Evolutionary conservation across 2,888 invertebrate genomes (phyloP).

Genomic region (Cylindroiulus punctatus): DNA sequence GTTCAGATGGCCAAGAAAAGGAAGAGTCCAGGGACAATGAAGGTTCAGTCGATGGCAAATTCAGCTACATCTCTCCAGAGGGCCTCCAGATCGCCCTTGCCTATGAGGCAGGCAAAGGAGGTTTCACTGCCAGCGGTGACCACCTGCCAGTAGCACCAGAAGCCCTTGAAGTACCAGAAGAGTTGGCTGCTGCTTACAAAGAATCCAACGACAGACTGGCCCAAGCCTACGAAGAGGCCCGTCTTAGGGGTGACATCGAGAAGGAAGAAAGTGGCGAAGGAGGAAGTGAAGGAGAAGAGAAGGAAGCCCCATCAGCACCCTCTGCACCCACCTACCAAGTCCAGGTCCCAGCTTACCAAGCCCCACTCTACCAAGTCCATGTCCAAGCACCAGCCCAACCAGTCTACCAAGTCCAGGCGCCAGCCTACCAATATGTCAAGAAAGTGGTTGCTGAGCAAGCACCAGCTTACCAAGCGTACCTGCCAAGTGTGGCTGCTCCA

Average conservation of each 20-base stretch:
- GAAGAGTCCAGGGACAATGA: constrained; percentile 76
- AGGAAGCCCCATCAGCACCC: constrained; percentile 24
- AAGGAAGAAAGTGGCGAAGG: constrained; percentile 22
- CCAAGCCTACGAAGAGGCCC: constrained; percentile 48
- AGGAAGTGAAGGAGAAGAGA: constrained; percentile 18
- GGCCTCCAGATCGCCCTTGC: constrained; percentile 73
- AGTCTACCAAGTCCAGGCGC: neutral
- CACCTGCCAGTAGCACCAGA: constrained; percentile 51
- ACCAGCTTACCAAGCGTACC: constrained; percentile 13
- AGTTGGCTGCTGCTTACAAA: constrained; percentile 47
- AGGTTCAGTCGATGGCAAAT: constrained; percentile 77
- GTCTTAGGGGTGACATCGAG: constrained; percentile 21
- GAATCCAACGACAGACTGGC: constrained; percentile 48
- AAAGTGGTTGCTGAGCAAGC: constrained; percentile 39
- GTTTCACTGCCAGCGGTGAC: constrained; percentile 81
- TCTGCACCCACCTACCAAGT: constrained; percentile 24
- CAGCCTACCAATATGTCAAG: neutral
- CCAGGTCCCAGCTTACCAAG: neutral
- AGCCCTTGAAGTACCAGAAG: constrained; percentile 45
- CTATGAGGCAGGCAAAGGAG: constrained; percentile 73
- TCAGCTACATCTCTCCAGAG: constrained; percentile 74
- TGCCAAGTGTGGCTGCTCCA: constrained; percentile 26
- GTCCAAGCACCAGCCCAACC: constrained; percentile 38
- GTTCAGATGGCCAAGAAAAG: constrained; percentile 76
- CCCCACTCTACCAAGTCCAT: constrained; percentile 6